These are phyloP conservation scores for Neosilurus mollespiculum DNA, from an alignment of 2,797 vertebrate genomes.

Conservation along the genomic window DNA sequence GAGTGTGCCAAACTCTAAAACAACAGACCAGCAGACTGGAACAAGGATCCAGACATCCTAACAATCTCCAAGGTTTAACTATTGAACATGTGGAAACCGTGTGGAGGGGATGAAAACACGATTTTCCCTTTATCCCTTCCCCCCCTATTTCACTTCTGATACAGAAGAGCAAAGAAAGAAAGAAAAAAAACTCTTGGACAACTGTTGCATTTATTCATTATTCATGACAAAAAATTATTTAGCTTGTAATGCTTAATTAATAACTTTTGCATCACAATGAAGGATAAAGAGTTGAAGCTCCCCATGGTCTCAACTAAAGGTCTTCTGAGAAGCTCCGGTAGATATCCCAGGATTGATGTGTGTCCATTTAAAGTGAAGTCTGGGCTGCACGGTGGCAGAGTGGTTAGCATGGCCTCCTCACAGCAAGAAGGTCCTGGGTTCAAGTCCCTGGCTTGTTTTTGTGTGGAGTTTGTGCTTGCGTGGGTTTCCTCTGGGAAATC, in stretches of 20 bases:
- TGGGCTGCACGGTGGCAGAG: too few relatives aligned
- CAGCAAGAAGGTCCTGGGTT: too few relatives aligned
- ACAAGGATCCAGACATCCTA: constrained; percentile 69
- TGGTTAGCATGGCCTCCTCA: too few relatives aligned
- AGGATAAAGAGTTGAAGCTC: neutral
- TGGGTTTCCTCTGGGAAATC: too few relatives aligned
- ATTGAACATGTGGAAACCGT: constrained; percentile 69
- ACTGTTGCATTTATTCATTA: neutral
- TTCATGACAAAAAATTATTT: neutral
- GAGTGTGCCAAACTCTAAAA: constrained; percentile 68
- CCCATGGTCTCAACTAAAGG: neutral
- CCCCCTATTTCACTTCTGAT: constrained; percentile 45
- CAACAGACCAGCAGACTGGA: constrained; percentile 68
- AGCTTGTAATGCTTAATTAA: neutral
- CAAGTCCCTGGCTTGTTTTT: too few relatives aligned
- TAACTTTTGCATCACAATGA: neutral
- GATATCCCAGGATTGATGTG: neutral
- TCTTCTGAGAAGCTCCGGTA: neutral
- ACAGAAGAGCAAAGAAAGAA: constrained; percentile 38
- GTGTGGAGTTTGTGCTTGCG: too few relatives aligned
- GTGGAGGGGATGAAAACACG: constrained; percentile 54
- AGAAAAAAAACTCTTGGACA: neutral
- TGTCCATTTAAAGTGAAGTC: constrained; percentile 14
- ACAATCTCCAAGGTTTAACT: constrained; percentile 69
- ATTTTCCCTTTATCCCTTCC: constrained; percentile 65